These are phyloP conservation scores for Cnemophilus loriae DNA, from an alignment of 2,113 vertebrate species.

Conservation along the genomic window DNA sequence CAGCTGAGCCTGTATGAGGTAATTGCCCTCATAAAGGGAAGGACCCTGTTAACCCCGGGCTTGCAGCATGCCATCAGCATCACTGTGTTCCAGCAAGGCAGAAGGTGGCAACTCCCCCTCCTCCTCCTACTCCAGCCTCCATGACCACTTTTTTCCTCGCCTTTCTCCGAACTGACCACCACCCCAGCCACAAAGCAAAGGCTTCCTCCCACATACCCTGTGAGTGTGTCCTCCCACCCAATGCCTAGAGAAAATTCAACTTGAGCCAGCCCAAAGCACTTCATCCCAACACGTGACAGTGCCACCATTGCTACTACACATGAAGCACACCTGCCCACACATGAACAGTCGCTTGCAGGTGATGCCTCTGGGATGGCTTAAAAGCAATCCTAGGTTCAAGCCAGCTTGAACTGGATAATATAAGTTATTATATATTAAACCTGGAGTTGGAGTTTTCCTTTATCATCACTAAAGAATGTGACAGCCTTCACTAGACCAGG, in stretches of 20 bases:
- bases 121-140: not conserved
- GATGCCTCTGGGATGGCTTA: not conserved
- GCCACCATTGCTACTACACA: fast-evolving
- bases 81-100: not conserved
- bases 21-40: not conserved
- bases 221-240: not conserved
- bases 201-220: not conserved
- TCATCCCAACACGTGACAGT: not conserved
- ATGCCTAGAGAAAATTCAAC: not conserved
- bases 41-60: fast-evolving
- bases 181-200: not conserved
- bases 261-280: not conserved
- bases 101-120: not conserved
- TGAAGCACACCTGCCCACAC: not conserved
- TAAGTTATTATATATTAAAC: not conserved
- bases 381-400: not conserved
- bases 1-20: not conserved
- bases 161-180: not conserved
- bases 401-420: too few relatives aligned
- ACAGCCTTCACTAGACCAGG: not conserved
- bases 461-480: not conserved
- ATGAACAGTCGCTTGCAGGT: not conserved
- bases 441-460: not conserved
- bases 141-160: not conserved
- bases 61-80: not conserved